Percentiles rank a stretch among this genome's conserved stretches.
Evolutionary conservation across 2,797 vertebrate species (phyloP).

Genomic region (Phoxinus dragarum): DNA sequence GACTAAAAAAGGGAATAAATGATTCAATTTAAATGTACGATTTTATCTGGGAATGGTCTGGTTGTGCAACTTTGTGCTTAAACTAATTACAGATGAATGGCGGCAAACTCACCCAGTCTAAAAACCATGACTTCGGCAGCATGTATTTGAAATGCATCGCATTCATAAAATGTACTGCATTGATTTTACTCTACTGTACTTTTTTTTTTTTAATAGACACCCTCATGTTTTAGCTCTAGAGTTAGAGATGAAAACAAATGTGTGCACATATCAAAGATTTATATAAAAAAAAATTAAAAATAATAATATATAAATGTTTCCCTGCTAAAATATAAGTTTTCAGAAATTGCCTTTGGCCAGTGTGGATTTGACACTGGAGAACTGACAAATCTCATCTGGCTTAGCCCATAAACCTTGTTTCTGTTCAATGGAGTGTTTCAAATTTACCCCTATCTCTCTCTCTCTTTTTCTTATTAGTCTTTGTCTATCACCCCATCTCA

Average conservation of each 20-base stretch:
- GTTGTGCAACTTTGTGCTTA: slow-evolving; percentile 69
- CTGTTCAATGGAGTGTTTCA: slow-evolving; percentile 83
- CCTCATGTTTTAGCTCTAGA: not conserved
- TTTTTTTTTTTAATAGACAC: not conserved
- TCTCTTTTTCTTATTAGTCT: slow-evolving; percentile 1
- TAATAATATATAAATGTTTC: not conserved
- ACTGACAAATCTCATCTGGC: slow-evolving; percentile 83
- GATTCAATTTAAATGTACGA: slow-evolving; percentile 80
- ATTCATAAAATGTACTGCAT: slow-evolving; percentile 5
- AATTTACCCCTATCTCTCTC: slow-evolving; percentile 71
- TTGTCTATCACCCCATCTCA: not conserved
- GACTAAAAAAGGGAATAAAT: slow-evolving; percentile 68
- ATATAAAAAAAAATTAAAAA: not conserved
- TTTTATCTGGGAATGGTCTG: slow-evolving; percentile 69
- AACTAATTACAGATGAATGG: slow-evolving; percentile 76
- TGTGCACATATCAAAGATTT: not conserved
- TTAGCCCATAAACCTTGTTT: slow-evolving; percentile 82
- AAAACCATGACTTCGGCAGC: slow-evolving; percentile 58
- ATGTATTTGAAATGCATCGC: slow-evolving; percentile 7
- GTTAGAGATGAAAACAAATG: not conserved
- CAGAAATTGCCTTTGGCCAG: slow-evolving; percentile 69
- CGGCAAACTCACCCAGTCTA: slow-evolving; percentile 57
- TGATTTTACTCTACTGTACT: slow-evolving; percentile 20
- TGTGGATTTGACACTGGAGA: slow-evolving; percentile 82
- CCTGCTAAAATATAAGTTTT: not conserved